These are phyloP conservation scores for Pogona vitticeps DNA, from an alignment of 2,113 vertebrate species.

Conservation along the genomic window DNA sequence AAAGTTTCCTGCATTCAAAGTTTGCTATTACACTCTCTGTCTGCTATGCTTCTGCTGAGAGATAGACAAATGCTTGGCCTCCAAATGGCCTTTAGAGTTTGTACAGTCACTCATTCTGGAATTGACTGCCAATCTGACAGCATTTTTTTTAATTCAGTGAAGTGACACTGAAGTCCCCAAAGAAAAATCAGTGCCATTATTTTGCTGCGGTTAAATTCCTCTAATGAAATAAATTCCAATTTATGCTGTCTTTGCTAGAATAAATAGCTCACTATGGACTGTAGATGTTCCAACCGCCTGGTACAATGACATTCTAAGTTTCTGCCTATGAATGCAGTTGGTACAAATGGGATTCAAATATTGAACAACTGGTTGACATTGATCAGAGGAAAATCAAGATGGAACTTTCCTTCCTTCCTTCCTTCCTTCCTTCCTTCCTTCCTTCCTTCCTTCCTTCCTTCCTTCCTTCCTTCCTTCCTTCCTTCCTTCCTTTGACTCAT, in stretches of 20 bases:
- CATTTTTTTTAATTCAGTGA: slow-evolving; percentile 70
- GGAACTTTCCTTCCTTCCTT: neutral
- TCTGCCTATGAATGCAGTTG: slow-evolving; percentile 35
- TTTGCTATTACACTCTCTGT: slow-evolving; percentile 45
- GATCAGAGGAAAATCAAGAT: slow-evolving; percentile 31
- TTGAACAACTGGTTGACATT: slow-evolving; percentile 31
- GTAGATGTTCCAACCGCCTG: slow-evolving; percentile 40
- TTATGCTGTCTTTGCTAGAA: slow-evolving; percentile 57
- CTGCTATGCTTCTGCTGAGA: slow-evolving; percentile 35
- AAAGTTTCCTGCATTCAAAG: slow-evolving; percentile 50
- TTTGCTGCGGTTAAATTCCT: slow-evolving; percentile 62
- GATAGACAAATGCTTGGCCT: slow-evolving; percentile 44
- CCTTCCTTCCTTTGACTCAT: too few relatives aligned
- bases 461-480: neutral
- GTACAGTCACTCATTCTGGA: slow-evolving; percentile 46
- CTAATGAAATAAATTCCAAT: slow-evolving; percentile 69
- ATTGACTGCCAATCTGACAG: slow-evolving; percentile 68
- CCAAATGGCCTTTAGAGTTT: slow-evolving; percentile 59
- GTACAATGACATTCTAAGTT: slow-evolving; percentile 38
- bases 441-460: neutral
- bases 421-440: too few relatives aligned
- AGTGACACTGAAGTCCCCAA: slow-evolving; percentile 60
- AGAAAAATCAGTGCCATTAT: slow-evolving; percentile 63
- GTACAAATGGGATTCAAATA: slow-evolving; percentile 34
- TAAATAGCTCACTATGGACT: slow-evolving; percentile 54